Conservation (phyloP, 2,113 vertebrate species). For the Pluvianellus socialis region DNA sequence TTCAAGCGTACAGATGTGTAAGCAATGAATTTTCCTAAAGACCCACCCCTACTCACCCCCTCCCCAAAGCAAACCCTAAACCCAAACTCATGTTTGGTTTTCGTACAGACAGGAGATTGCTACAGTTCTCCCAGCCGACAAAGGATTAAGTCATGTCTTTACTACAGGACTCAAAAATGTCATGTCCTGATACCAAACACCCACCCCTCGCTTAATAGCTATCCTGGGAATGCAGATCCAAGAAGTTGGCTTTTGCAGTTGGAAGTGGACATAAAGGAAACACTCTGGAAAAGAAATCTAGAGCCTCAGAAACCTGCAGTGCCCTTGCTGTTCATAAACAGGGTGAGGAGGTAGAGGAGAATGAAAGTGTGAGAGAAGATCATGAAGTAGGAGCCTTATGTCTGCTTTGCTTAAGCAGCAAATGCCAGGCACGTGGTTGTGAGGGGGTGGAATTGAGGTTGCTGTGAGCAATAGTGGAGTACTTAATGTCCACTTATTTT, state of each 20-base stretch:
- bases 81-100: not conserved
- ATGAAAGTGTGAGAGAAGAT: not conserved
- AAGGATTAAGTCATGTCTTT: not conserved
- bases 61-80: not conserved
- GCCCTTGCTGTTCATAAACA: not conserved
- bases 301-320: not conserved
- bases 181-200: not conserved
- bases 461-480: not conserved
- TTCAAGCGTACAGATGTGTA: not conserved
- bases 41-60: no score
- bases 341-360: not conserved
- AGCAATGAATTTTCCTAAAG: not conserved
- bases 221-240: not conserved
- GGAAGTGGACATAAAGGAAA: not conserved
- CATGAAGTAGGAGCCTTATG: not conserved
- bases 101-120: not conserved
- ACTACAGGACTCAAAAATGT: not conserved
- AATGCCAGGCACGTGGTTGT: rapidly evolving
- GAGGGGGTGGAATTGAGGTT: not conserved
- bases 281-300: not conserved
- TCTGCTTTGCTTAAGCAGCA: not conserved
- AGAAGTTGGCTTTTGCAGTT: not conserved
- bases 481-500: not conserved
- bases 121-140: not conserved
- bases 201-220: not conserved